phyloP scores from a whole-genome alignment of 1,140 invertebrate species.

The Tetramorium alpestre region DNA sequence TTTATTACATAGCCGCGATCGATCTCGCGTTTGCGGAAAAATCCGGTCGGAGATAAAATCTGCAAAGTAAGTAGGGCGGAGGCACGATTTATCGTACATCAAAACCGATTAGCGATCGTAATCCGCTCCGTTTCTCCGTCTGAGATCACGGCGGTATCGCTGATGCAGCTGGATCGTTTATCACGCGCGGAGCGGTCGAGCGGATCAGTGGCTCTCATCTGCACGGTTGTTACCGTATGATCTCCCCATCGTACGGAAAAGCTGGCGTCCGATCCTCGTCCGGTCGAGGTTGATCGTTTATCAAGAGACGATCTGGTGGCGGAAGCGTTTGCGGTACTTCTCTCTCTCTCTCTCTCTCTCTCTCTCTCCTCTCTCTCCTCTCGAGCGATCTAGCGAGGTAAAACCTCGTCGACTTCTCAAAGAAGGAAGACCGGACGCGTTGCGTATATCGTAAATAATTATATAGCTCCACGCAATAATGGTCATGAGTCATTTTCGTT shows the following conservation, averaged over 20 bases:
- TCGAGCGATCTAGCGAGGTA: conserved; percentile 50
- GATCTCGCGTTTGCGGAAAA: conserved; percentile 40
- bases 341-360: conserved; percentile 3
- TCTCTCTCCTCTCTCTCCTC: conserved; percentile 3
- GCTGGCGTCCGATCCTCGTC: conserved; percentile 8
- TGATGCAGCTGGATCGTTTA: conserved; percentile 70
- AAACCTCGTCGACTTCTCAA: conserved; percentile 33
- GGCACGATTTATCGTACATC: conserved; percentile 66
- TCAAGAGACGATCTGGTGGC: conserved; percentile 60
- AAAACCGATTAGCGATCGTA: conserved; percentile 70
- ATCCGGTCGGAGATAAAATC: conserved; percentile 48
- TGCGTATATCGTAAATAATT: conserved; percentile 41
- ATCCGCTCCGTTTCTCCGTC: conserved; percentile 69
- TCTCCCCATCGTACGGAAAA: conserved; percentile 25
- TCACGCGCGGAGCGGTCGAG: conserved; percentile 65
- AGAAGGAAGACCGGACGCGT: conserved; percentile 25
- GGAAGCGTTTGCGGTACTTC: conserved; percentile 67
- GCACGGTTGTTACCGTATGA: conserved; percentile 8
- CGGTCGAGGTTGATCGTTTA: conserved; percentile 65
- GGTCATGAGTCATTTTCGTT: conserved; percentile 55
- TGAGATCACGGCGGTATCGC: conserved; percentile 64
- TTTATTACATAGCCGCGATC: conserved; percentile 19
- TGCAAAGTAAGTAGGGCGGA: conserved; percentile 56
- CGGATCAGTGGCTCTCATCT: conserved; percentile 66
- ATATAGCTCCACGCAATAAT: conserved; percentile 20